These are phyloP conservation scores for Pardalotus punctatus DNA, from an alignment of 2,113 vertebrate species.

Conservation along the genomic window DNA sequence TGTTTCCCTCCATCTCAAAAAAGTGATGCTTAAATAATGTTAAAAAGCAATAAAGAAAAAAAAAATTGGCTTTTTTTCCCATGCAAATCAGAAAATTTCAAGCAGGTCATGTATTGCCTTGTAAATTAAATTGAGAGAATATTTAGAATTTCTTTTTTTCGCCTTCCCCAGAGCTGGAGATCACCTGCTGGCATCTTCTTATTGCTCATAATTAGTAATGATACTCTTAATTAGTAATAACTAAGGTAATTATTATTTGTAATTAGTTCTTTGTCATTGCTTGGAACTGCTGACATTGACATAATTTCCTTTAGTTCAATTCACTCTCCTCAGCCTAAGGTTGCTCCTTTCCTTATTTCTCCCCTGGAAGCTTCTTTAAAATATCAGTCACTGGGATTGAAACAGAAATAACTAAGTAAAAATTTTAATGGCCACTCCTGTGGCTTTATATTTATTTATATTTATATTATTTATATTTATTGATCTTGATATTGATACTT, in stretches of 20 bases:
- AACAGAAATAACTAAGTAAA: not conserved
- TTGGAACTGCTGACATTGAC: not conserved
- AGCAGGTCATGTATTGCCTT: rapidly evolving
- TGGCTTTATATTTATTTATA: not conserved
- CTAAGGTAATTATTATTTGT: not conserved
- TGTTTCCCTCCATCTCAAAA: not conserved
- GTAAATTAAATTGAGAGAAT: not conserved
- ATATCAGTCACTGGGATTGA: not conserved
- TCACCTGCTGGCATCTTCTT: not conserved
- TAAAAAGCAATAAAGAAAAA: not conserved
- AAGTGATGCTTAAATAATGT: not conserved
- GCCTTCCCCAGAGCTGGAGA: not conserved
- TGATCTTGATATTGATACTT: not conserved
- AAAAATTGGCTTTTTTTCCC: rapidly evolving
- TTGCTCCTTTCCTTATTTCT: not conserved
- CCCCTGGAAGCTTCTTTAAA: not conserved
- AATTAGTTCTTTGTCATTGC: not conserved
- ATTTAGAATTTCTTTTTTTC: not conserved
- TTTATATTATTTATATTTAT: not conserved
- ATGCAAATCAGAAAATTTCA: not conserved
- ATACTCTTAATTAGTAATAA: not conserved
- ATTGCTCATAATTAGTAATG: not conserved
- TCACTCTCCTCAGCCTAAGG: not conserved
- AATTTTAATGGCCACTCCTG: not conserved
- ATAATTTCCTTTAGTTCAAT: not conserved